Conservation (phyloP, 1,140 invertebrate species). For the Brachionus rotundiformis region DNA sequence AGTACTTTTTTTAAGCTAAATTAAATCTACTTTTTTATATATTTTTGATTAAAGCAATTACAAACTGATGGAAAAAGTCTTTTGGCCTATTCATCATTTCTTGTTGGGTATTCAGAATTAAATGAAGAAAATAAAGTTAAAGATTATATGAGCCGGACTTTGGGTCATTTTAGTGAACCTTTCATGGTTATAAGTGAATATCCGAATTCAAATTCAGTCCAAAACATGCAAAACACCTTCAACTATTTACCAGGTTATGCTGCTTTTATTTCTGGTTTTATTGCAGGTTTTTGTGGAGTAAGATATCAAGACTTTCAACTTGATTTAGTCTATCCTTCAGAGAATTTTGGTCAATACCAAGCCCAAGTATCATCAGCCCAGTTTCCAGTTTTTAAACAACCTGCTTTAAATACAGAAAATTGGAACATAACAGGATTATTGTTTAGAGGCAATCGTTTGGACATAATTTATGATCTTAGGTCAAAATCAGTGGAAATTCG, state of each 20-base stretch:
- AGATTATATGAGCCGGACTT: slow-evolving; percentile 19
- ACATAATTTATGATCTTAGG: slow-evolving; percentile 40
- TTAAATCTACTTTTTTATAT: not conserved
- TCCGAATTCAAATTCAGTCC: slow-evolving; percentile 2
- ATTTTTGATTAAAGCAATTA: slow-evolving; percentile 1
- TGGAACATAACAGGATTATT: slow-evolving; percentile 49
- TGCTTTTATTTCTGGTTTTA: not conserved
- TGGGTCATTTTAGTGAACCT: slow-evolving; percentile 34
- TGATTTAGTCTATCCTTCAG: slow-evolving; percentile 49
- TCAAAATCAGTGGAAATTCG: slow-evolving; percentile 37
- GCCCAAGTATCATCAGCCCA: slow-evolving; percentile 12
- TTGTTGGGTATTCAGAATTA: slow-evolving; percentile 42
- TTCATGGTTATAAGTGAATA: slow-evolving; percentile 50
- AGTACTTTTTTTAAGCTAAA: not conserved
- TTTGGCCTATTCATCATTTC: slow-evolving; percentile 25
- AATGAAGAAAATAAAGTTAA: slow-evolving; percentile 45
- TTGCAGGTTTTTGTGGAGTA: slow-evolving; percentile 25
- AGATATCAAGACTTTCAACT: slow-evolving; percentile 47
- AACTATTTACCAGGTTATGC: slow-evolving; percentile 50
- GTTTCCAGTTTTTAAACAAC: slow-evolving; percentile 47
- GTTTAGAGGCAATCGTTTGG: slow-evolving; percentile 38
- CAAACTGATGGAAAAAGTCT: slow-evolving; percentile 34
- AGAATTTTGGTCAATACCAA: slow-evolving; percentile 36
- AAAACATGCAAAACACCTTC: slow-evolving; percentile 9
- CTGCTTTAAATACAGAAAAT: slow-evolving; percentile 1